Base-by-base conservation (phyloP, 1,140 invertebrate species). In the Globodera rostochiensis region DNA sequence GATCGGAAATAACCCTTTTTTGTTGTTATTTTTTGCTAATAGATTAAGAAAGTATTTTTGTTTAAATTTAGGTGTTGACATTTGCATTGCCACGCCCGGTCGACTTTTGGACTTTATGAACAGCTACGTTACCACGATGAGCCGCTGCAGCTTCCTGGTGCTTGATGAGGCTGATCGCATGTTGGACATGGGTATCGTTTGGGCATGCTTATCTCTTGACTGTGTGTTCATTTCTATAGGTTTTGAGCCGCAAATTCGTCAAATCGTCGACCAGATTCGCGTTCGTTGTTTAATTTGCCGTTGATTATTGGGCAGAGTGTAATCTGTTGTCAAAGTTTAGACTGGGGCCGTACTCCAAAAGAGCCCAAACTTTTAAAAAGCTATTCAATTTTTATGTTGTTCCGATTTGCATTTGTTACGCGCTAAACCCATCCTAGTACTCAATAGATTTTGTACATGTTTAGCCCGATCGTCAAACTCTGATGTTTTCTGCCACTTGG, bases 401-500 rank as follows among this genome's bases (percentile, higher is more conserved):
- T 53, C 50, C 50, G 50, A 13, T 53, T 25, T 53, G 50, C 7
- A 53, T 53, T 7, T 13, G 11, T 53, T 53, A 0, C 4, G 11
- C 1, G 25, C 25, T 25, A 53, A 53, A 80, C 69, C 81, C 77
- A 84, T 77, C 88, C 81, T 66, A 45, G 11, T 53, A 47, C 36
- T 36, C 78, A 36, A 36, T 3, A 1, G 3, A 36, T 36, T 36
- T 36, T 36, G 36, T 36, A 1, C 80, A 25, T 47, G 47, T 85
- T 70, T 64, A 84, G 84, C 95, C 95, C 79, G 95, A 97, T 89
- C 92, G 96, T 83, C 96, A 98, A 90, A 95, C 95, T 6, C 92
- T 98, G 45, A 98, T 98, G 96, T 98, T 96, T 95, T 96, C 95
- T 82, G 96, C 96, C 6, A 98, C 96, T 5, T 98, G 96, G 96